phyloP scores from a whole-genome alignment of 2,113 vertebrate genomes.

The Nicator chloris region DNA sequence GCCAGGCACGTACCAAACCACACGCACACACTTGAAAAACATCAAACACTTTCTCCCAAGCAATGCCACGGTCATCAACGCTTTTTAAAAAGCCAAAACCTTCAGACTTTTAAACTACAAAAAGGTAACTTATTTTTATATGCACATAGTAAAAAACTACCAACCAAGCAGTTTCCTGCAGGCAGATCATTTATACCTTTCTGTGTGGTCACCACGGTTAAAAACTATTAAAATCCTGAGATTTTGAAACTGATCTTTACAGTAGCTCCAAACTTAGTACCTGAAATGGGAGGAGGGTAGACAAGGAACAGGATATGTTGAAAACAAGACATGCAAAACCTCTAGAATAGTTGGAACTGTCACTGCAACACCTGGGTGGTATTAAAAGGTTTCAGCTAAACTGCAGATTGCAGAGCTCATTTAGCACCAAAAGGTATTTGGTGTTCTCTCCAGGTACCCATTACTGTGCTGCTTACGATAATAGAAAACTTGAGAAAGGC shows the following conservation, averaged over 20 bases:
- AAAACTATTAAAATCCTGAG: neutral
- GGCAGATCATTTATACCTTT: neutral
- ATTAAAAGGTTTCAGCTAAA: neutral
- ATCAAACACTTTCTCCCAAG: neutral
- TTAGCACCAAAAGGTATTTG: neutral
- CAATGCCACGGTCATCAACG: accelerated
- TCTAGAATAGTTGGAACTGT: neutral
- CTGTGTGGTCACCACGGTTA: accelerated
- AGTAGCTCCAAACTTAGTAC: neutral
- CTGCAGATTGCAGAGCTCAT: neutral
- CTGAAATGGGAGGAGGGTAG: neutral
- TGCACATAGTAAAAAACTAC: neutral
- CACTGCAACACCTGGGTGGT: neutral
- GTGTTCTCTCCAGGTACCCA: neutral
- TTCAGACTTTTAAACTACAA: neutral
- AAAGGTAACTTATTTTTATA: neutral
- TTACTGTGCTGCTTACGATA: neutral
- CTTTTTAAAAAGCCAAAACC: neutral
- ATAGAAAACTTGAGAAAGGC: neutral
- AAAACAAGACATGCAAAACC: neutral
- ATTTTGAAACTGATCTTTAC: neutral
- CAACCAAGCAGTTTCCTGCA: neutral
- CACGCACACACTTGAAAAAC: neutral
- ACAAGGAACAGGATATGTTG: neutral
- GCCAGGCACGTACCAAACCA: neutral